Percentiles rank a stretch among this genome's conserved stretches.
Conservation (phyloP, 2,888 invertebrate genomes). For the Aphodius granarius region DNA sequence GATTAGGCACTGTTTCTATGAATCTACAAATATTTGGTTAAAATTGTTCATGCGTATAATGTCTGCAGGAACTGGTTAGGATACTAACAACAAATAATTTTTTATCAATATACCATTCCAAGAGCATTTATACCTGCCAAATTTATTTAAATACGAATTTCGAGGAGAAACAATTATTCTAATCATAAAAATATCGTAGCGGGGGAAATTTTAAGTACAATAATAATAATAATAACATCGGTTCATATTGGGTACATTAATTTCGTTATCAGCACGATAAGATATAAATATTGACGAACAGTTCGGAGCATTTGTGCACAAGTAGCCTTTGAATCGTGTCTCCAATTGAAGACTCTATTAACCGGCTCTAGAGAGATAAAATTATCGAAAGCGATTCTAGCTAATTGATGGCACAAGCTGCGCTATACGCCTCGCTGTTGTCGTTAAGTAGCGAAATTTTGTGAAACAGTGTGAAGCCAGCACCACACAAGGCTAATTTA, state of each 20-base stretch:
- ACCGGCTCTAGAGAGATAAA: background rate
- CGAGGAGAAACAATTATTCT: too few species aligned
- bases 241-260: background rate
- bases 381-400: background rate
- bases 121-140: too few species aligned
- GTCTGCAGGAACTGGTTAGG: background rate
- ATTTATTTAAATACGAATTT: too few species aligned
- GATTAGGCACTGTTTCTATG: background rate
- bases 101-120: too few species aligned
- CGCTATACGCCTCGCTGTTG: background rate
- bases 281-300: background rate
- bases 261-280: background rate
- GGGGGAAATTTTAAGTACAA: background rate
- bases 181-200: background rate
- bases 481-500: conserved; percentile 4
- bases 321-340: background rate
- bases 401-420: background rate
- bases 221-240: background rate
- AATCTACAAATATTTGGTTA: background rate
- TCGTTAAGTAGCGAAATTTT: background rate
- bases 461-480: background rate
- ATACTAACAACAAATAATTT: too few species aligned
- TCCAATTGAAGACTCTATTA: background rate
- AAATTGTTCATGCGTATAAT: background rate
- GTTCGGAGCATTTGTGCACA: background rate